Percentiles rank a stretch among this genome's conserved stretches.
Evolutionary conservation across 1,140 invertebrate genomes (phyloP).

Genomic region (Meloidogyne chitwoodi): DNA sequence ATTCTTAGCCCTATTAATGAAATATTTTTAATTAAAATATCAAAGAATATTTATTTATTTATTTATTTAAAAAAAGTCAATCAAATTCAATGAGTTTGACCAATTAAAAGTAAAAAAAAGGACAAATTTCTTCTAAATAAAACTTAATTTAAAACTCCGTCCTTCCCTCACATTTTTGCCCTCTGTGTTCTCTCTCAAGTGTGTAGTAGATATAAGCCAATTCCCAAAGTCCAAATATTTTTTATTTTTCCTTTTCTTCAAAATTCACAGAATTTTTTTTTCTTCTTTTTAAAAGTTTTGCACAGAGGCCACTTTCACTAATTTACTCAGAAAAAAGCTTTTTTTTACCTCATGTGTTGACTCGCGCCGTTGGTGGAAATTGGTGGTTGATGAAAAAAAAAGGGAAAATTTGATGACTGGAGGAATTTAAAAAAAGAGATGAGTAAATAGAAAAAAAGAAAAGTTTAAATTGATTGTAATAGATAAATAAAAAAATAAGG

Average conservation of each 20-base stretch:
- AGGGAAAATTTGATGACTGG: not conserved
- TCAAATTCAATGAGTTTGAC: too few species aligned
- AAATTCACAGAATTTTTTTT: constrained; percentile 1
- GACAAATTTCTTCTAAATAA: too few species aligned
- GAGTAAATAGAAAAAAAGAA: not conserved
- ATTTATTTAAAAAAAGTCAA: too few species aligned
- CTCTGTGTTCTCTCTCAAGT: not conserved
- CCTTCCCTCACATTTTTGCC: not conserved
- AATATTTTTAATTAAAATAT: too few species aligned
- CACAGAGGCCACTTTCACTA: constrained; percentile 12
- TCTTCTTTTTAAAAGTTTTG: too few species aligned
- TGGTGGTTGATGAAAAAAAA: not conserved
- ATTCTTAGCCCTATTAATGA: too few species aligned
- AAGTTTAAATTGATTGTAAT: too few species aligned
- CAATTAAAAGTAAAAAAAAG: too few species aligned
- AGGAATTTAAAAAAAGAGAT: not conserved
- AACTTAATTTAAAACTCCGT: too few species aligned
- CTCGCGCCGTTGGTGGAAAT: not conserved
- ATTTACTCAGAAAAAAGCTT: constrained; percentile 2
- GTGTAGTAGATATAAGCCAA: not conserved
- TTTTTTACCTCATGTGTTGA: not conserved
- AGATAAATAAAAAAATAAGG: too few species aligned
- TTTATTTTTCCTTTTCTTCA: not conserved
- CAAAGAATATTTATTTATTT: too few species aligned
- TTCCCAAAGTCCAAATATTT: not conserved